Base-by-base conservation (phyloP, 2,113 vertebrate species). In the Fregetta grallaria region DNA sequence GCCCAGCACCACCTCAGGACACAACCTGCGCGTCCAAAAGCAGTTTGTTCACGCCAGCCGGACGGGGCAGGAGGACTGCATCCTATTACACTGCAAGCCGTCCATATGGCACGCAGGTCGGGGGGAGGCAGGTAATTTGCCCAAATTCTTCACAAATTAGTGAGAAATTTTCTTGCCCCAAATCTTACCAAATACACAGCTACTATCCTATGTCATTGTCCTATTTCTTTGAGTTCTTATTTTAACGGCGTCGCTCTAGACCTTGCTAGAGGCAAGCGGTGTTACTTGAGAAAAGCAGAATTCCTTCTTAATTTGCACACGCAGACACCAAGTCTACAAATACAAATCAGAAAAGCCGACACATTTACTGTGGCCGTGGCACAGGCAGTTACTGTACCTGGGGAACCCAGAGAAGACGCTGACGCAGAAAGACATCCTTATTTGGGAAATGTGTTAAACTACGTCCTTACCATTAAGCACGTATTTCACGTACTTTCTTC, bases 11-110 rank as follows among this genome's bases (percentile, higher is more conserved):
- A 76, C 34, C 62, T 61, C 56, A 23, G 79, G 65, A 95, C 61
- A 56, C 56, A 12, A 32, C 8, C 1, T 4, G 52, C 3, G 2
- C 8, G 22, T 59, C 61, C 61, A n/a, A 66, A 55, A 49, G 68
- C 40, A 4, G 14, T 49, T 12, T 50, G 56, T 36, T 70, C 19
- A 1, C 0, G 1, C 7, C 5, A 15, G 34, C 0, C 1, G 53
- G 75, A 40, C 4, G 0, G 70, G 61, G 36, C 65, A 75, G 61
- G 55, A 52, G 30, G 10, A 40, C 29, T 1, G 36, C 34, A 9
- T 2, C 0, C 0, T 26, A 4, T 23, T 25, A 25, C 42, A 6
- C 7, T 5, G 6, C 53, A 52, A 61, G 8, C 49, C 29, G 25
- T 49, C 74, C 21, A 3, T 5, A 13, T 0, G 19, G 58, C 61